Base-by-base conservation (phyloP, 2,797 vertebrate genomes). In the Tolypeutes matacus region DNA sequence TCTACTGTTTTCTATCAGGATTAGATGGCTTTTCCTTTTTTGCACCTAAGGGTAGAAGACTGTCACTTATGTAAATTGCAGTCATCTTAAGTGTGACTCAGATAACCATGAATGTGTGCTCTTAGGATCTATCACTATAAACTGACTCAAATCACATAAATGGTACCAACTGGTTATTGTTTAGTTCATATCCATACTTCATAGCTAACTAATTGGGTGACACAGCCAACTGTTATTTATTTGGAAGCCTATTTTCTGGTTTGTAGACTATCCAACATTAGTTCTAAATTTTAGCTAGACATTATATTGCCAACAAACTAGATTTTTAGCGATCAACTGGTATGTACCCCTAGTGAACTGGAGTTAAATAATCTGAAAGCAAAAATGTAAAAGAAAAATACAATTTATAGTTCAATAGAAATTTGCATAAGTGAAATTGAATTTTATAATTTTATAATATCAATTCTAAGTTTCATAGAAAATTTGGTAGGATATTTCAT, bases 331-430 rank as follows among this genome's bases (percentile, higher is more conserved):
- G 46, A 6, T 58, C 84, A 87, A 70, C 27, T 76, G 87, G 60
- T 36, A 36, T 81, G 14, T 85, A 42, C 34, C 17, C 89, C 39
- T 7, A 80, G 25, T 86, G 13, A 91, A 70, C 1, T 93, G 34
- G 86, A 72, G 31, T 92, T 92, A 94, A 84, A 83, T 77, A 77
- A 70, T 77, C 36, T 73, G 46, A 89, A 93, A 82, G 29, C 36
- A 94, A 91, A 86, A 85, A 65, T 77, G 17, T 72, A 49, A 82
- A 78, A 91, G 82, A 73, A 87, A 77, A 93, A 86, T 75, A 11
- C 29, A 80, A 6, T 53, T 78, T 39, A 75, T 3, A 87, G 12
- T 86, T 89, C 56, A 86, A 3, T 46, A 86, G 62, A 15, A 76
- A 86, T 73, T 93, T 92, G 20, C 83, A 0, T 86, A 86, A 72